Conservation (phyloP, 2,113 vertebrate genomes). For the Albula goreensis region DNA sequence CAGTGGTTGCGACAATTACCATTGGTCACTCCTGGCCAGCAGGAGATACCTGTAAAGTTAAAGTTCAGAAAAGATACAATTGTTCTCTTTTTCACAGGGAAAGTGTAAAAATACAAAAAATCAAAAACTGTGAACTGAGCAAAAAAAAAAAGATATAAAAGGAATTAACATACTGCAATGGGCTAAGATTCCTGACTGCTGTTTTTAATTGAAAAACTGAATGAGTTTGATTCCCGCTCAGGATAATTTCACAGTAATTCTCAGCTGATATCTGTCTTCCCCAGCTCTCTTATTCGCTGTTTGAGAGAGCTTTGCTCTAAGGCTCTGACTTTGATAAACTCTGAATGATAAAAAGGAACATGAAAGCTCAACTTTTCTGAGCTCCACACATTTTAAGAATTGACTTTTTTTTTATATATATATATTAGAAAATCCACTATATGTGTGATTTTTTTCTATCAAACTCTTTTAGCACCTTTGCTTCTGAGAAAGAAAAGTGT, state of each 20-base stretch:
- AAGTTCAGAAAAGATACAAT: background rate
- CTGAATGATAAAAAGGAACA: slow-evolving; percentile 3
- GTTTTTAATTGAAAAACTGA: slow-evolving; percentile 8
- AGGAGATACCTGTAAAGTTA: background rate
- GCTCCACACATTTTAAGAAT: background rate
- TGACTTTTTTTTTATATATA: background rate
- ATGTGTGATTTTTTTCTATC: background rate
- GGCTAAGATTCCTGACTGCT: background rate
- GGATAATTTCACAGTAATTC: slow-evolving; percentile 12
- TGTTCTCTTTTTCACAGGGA: background rate
- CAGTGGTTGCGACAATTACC: background rate
- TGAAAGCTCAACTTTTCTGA: background rate
- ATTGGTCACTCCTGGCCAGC: background rate
- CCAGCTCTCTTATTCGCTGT: background rate
- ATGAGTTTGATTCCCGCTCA: slow-evolving; percentile 7
- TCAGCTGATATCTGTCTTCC: slow-evolving; percentile 7
- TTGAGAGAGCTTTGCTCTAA: background rate
- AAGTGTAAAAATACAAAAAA: background rate
- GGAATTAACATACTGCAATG: background rate
- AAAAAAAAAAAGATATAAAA: background rate
- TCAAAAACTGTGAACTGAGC: background rate
- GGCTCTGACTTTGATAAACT: background rate
- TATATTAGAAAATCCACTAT: background rate
- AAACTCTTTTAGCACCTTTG: background rate
- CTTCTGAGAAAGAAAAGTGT: background rate